These are phyloP conservation scores for Stylophora pistillata DNA, from an alignment of 64 coral and sea anemone genomes.

Conservation along the genomic window DNA sequence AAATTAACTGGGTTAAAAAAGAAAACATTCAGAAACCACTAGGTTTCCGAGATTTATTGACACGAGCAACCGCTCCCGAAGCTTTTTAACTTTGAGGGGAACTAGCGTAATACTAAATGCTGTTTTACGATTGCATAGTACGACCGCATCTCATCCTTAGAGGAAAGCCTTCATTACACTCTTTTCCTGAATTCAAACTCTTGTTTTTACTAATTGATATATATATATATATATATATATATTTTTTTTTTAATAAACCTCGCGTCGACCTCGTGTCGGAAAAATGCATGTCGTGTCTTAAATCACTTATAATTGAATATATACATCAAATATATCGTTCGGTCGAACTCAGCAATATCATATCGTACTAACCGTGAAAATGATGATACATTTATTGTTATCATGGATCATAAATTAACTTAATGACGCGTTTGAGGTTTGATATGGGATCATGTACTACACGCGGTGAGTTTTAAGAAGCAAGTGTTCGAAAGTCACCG, in stretches of 20 bases:
- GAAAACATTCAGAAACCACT: neutral
- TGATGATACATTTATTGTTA: neutral
- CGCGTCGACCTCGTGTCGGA: neutral
- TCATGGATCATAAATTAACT: constrained; percentile 1
- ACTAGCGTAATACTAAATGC: neutral
- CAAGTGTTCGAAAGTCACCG: neutral
- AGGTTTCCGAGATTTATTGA: neutral
- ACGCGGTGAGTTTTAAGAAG: neutral
- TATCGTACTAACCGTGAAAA: neutral
- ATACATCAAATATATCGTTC: constrained; percentile 10
- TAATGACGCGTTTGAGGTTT: constrained; percentile 37
- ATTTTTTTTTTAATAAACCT: neutral
- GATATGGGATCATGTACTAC: neutral
- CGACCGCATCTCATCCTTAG: neutral
- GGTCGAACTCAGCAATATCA: constrained; percentile 9
- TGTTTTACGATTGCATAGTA: neutral
- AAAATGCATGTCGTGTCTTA: neutral
- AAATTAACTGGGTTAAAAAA: neutral
- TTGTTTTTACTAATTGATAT: too few relatives aligned
- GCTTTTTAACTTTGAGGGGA: neutral
- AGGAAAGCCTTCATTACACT: neutral
- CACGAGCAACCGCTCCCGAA: neutral
- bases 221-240: neutral
- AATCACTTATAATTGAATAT: neutral
- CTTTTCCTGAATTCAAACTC: neutral